These are phyloP conservation scores for Monoplex corrugatus DNA, from an alignment of 2,888 invertebrate genomes.

Conservation along the genomic window DNA sequence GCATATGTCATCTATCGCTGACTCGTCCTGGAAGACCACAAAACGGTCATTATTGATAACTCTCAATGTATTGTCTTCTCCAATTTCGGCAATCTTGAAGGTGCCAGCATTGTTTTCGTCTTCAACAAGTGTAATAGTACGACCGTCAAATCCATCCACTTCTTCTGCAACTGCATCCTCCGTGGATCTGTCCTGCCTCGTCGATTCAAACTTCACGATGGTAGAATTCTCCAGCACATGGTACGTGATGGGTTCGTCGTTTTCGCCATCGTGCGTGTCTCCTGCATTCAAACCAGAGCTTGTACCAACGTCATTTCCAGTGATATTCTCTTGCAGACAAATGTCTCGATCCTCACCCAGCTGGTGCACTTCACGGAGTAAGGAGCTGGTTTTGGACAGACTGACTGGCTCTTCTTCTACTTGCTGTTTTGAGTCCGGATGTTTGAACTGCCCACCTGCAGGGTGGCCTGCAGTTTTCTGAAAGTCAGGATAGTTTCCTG, in stretches of 20 bases:
- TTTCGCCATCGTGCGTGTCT: neutral
- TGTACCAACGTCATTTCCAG: neutral
- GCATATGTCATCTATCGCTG: neutral
- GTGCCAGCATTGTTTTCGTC: slow-evolving; percentile 43
- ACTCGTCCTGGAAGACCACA: slow-evolving; percentile 40
- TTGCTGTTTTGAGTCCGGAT: too few species aligned
- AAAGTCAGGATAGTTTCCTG: neutral
- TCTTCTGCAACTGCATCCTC: neutral
- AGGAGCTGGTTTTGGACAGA: slow-evolving; percentile 34
- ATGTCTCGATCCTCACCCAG: slow-evolving; percentile 20
- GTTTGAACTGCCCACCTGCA: neutral
- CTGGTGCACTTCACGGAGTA: slow-evolving; percentile 31
- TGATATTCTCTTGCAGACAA: neutral
- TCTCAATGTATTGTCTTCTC: slow-evolving; percentile 29
- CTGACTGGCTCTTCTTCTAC: neutral
- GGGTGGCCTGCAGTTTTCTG: neutral
- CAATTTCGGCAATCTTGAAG: slow-evolving; percentile 36
- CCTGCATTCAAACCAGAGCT: too few species aligned
- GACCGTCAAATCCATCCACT: slow-evolving; percentile 31
- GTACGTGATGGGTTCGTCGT: slow-evolving; percentile 21
- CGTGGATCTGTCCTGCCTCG: neutral
- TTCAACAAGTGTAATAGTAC: slow-evolving; percentile 43
- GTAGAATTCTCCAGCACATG: slow-evolving; percentile 29
- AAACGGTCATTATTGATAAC: slow-evolving; percentile 41
- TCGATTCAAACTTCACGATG: slow-evolving; percentile 26